phyloP scores from a whole-genome alignment of 2,113 vertebrate genomes.

The Calypte anna region DNA sequence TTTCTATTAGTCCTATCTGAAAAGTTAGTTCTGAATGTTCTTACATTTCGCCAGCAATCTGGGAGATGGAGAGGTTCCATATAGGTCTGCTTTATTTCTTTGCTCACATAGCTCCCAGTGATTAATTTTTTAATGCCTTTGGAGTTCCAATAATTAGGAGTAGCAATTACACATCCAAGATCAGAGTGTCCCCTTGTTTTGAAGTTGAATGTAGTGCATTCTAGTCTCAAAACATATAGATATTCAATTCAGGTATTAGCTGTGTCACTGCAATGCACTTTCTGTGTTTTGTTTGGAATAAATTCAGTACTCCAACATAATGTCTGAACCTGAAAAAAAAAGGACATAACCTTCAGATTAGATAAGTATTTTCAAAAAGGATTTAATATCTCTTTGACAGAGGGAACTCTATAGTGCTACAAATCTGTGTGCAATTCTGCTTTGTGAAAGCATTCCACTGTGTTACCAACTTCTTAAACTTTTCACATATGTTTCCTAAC shows the following conservation, averaged over 20 bases:
- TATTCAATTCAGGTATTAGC: not conserved
- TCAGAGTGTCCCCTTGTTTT: not conserved
- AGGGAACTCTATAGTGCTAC: not conserved
- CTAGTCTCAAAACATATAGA: not conserved
- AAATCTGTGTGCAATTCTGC: not conserved
- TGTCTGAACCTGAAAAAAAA: not conserved
- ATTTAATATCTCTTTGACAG: not conserved
- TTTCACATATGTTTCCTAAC: not conserved
- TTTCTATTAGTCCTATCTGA: not conserved
- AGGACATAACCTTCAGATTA: not conserved
- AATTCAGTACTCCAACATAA: not conserved
- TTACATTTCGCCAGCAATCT: not conserved
- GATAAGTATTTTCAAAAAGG: not conserved
- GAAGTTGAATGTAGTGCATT: not conserved
- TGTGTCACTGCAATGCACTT: not conserved
- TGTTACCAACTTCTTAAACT: not conserved
- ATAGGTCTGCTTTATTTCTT: not conserved
- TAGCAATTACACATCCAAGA: not conserved
- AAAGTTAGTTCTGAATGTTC: not conserved
- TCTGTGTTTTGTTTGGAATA: not conserved
- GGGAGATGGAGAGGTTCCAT: not conserved
- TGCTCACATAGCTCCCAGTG: not conserved
- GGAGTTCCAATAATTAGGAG: not conserved
- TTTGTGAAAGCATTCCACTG: not conserved
- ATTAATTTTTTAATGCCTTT: not conserved